These are phyloP conservation scores for Maniola jurtina DNA, from an alignment of 1,140 invertebrate genomes.

Conservation along the genomic window DNA sequence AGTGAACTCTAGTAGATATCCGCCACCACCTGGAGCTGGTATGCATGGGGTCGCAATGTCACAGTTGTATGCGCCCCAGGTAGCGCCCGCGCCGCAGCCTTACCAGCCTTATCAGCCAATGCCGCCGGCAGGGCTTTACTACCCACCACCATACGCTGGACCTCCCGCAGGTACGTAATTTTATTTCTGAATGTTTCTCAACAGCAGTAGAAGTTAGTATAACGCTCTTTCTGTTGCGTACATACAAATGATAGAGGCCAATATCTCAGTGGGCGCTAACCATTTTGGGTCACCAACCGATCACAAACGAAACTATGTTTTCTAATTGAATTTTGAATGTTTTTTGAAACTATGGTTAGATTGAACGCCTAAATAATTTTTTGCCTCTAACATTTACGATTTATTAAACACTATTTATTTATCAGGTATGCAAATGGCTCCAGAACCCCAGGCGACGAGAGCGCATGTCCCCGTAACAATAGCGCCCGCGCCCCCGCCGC, in stretches of 20 bases:
- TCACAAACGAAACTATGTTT: too few relatives aligned
- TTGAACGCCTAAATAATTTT: too few relatives aligned
- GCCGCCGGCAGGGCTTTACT: not conserved
- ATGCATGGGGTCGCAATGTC: not conserved
- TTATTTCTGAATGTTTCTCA: too few relatives aligned
- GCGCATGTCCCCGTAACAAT: not conserved
- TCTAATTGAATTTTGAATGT: too few relatives aligned
- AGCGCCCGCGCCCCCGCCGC: slow-evolving; percentile 4
- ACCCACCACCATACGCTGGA: not conserved
- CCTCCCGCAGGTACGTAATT: not conserved
- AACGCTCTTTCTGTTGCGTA: too few relatives aligned
- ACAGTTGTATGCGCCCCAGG: not conserved
- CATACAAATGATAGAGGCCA: too few relatives aligned
- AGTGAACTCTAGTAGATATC: not conserved
- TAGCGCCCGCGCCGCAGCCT: not conserved
- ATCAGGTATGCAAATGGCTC: not conserved
- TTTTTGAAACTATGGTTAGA: too few relatives aligned
- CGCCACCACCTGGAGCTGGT: not conserved
- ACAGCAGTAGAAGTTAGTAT: too few relatives aligned
- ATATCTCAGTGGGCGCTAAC: too few relatives aligned
- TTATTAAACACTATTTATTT: not conserved
- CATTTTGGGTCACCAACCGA: too few relatives aligned
- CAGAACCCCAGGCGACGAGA: not conserved
- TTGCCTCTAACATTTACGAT: too few relatives aligned
- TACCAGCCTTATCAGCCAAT: slow-evolving; percentile 6